A percentile compares a stretch with the other conserved stretches of the same genome.
Conservation (phyloP, 2,113 vertebrate species). For the Oreamnos americanus region DNA sequence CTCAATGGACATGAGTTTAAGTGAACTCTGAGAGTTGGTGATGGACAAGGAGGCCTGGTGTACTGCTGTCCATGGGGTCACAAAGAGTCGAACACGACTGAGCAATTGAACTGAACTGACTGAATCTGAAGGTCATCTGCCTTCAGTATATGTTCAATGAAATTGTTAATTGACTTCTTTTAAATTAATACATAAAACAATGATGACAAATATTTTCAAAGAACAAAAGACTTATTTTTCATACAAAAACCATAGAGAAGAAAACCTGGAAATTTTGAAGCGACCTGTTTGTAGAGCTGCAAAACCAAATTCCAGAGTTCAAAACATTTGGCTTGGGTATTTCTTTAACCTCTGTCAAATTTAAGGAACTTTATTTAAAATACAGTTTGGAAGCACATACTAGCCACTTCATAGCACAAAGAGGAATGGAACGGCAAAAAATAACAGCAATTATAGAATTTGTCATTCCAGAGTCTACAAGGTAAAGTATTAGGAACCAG, state of each 20-base stretch:
- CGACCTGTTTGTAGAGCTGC: neutral
- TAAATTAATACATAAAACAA: neutral
- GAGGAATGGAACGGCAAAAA: conserved; percentile 1
- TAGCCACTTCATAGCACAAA: conserved; percentile 7
- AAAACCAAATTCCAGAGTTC: conserved; percentile 32
- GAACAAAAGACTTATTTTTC: neutral
- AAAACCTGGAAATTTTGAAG: conserved; percentile 40
- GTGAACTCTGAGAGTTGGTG: neutral
- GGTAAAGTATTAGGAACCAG: conserved; percentile 44
- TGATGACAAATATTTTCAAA: conserved; percentile 8
- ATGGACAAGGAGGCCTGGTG: neutral
- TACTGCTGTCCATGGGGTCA: neutral
- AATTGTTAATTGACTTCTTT: neutral
- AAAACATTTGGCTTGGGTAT: neutral
- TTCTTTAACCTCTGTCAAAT: conserved; percentile 35
- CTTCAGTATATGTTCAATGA: neutral
- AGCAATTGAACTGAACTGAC: neutral
- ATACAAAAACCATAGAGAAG: neutral
- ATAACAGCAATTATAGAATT: conserved; percentile 3
- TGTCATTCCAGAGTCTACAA: conserved; percentile 36
- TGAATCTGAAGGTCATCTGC: neutral
- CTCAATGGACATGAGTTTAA: neutral
- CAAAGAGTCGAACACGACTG: neutral
- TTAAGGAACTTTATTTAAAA: conserved; percentile 56
- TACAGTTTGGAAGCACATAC: conserved; percentile 28